These are phyloP conservation scores for Rhombomys opimus DNA, from an alignment of 2,113 vertebrate species.

Conservation along the genomic window DNA sequence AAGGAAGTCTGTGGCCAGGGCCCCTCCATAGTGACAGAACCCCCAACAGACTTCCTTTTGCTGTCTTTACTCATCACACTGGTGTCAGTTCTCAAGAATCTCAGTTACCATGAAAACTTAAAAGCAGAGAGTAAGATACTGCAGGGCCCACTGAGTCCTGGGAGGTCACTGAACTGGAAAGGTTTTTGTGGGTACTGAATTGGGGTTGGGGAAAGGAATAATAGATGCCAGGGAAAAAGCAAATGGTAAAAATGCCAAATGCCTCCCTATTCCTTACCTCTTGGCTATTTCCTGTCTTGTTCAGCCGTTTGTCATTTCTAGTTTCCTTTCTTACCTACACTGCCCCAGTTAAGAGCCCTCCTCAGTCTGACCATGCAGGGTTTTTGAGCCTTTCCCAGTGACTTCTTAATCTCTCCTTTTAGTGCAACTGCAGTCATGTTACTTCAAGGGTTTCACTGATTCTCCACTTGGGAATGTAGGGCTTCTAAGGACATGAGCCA, in stretches of 20 bases:
- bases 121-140: neutral
- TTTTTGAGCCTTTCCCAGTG: neutral
- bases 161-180: neutral
- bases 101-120: neutral
- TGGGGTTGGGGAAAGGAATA: neutral
- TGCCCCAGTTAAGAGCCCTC: neutral
- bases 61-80: neutral
- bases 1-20: neutral
- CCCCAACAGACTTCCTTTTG: neutral
- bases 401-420: neutral
- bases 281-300: neutral
- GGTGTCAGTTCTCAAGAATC: neutral
- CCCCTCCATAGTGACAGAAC: neutral
- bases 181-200: neutral
- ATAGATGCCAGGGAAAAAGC: neutral
- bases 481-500: neutral
- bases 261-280: neutral
- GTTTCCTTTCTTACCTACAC: slow-evolving; percentile 2
- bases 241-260: neutral
- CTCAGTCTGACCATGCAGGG: neutral
- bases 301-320: neutral
- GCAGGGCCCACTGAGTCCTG: neutral
- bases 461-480: neutral
- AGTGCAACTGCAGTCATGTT: neutral
- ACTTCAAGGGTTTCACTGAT: neutral